Percentiles rank a stretch among this genome's conserved stretches.
Evolutionary conservation across 2,797 vertebrate genomes (phyloP).

Genomic region (Chelidonichthys spinosus): DNA sequence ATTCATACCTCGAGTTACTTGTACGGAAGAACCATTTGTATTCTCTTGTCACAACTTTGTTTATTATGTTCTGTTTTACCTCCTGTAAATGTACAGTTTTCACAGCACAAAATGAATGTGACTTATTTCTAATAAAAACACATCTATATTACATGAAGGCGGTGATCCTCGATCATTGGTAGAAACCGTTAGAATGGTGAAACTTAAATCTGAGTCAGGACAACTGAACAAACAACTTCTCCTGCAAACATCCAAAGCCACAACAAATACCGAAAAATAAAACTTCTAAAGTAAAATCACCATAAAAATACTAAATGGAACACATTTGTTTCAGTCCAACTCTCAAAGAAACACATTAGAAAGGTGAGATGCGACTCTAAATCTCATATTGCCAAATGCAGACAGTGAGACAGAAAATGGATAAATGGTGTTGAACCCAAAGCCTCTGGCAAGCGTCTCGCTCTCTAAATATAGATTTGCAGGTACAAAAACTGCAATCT

Average conservation of each 20-base stretch:
- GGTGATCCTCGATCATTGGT: constrained; percentile 29
- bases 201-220: not conserved
- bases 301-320: not conserved
- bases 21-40: constrained; percentile 77
- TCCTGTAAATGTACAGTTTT: constrained; percentile 90
- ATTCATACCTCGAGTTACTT: constrained; percentile 70
- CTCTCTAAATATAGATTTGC: constrained; percentile 77
- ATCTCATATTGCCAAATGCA: not conserved
- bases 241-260: constrained; percentile 20
- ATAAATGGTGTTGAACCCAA: constrained; percentile 49
- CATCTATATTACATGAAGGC: constrained; percentile 69
- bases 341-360: not conserved
- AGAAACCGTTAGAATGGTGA: not conserved
- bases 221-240: not conserved
- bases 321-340: not conserved
- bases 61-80: constrained; percentile 80
- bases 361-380: not conserved
- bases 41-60: constrained; percentile 70
- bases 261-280: constrained; percentile 40
- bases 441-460: constrained; percentile 50
- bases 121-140: constrained; percentile 93
- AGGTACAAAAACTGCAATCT: constrained; percentile 63
- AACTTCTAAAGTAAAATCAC: constrained; percentile 31
- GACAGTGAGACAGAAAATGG: constrained; percentile 26
- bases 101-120: constrained; percentile 94